These are phyloP conservation scores for Thumatha senex DNA, from an alignment of 2,888 invertebrate genomes.

Conservation along the genomic window DNA sequence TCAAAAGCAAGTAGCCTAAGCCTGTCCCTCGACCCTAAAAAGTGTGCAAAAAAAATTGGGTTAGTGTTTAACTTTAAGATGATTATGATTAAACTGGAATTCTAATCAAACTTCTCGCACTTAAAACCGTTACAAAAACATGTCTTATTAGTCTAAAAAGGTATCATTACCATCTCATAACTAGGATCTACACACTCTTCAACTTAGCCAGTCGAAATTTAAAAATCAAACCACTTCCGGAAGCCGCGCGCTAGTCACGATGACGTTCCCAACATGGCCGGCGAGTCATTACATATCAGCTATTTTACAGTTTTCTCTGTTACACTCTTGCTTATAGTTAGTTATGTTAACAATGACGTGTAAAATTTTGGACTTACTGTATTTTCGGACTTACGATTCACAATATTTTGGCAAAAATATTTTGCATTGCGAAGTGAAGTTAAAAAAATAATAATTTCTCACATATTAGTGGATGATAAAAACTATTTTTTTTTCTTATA, in stretches of 20 bases:
- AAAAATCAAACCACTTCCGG: constrained; percentile 1
- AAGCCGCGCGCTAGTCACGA: constrained; percentile 8
- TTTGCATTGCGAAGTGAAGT: too few species aligned
- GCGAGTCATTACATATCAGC: constrained; percentile 10
- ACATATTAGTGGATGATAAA: too few species aligned
- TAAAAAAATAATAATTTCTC: too few species aligned
- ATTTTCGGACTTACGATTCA: not conserved
- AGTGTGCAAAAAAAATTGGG: too few species aligned
- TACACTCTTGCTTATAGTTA: not conserved
- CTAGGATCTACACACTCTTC: not conserved
- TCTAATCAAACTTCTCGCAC: too few species aligned
- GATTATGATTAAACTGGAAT: too few species aligned
- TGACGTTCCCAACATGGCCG: constrained; percentile 12
- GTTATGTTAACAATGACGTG: not conserved
- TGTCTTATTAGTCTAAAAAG: not conserved
- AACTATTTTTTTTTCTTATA: too few species aligned
- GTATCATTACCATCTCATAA: not conserved
- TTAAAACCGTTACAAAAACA: too few species aligned
- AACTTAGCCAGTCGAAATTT: not conserved
- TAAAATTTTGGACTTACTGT: not conserved
- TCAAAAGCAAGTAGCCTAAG: too few species aligned
- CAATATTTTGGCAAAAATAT: too few species aligned
- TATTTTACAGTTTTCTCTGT: constrained; percentile 8
- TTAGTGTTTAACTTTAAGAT: too few species aligned
- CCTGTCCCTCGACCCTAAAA: too few species aligned